Evolutionary conservation across 2,797 vertebrate genomes (phyloP), one percentile per base, ranked within the genome.

Genomic region (Sebastes matsubarae): DNA sequence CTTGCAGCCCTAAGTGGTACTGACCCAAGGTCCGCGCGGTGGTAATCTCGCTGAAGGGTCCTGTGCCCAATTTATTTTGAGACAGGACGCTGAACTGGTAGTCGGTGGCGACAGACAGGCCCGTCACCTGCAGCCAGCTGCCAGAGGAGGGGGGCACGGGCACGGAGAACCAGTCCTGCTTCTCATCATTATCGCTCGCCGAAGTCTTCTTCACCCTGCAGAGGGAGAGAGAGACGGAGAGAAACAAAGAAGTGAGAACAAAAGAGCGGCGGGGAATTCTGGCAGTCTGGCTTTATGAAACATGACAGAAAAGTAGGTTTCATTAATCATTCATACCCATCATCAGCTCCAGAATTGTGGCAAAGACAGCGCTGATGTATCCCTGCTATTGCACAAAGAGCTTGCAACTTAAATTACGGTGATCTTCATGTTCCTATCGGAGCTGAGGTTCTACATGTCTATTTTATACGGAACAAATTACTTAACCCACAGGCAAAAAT

Each of bases 1-100:
- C 16, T 18, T 46, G 42, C 38, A 42, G 38, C 38, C 14, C 38
- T 46, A 7, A 25, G 11, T 16, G 11, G 16, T 54, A 91, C 94
- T 91, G 79, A 97, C 96, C 94, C 72, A 94, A 80, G 6, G 98
- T 98, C 55, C 87, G 81, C 0, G 94, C 85, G 11, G 94, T 92
- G 87, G 94, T 72, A 0, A 99, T 97, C 84, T 98, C 96, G 11
- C 98, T 99, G 94, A 99, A 99, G 18, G 98, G 98, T 7, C 98
- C 98, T 0, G 97, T 97, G 34, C 98, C 98, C 82, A 97, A 91
- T 81, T 96, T 97, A 92, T 99, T 99, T 68, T 97, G 97, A 24
- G 98, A 96, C 73, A 99, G 93, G 80, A 99, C 83, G 0, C 97
- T 99, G 95, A 99, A 98, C 94, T 99, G 98, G 94, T 99, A 99